phyloP scores from a whole-genome alignment of 1,140 invertebrate species.

The Leptonema lineaticorne region DNA sequence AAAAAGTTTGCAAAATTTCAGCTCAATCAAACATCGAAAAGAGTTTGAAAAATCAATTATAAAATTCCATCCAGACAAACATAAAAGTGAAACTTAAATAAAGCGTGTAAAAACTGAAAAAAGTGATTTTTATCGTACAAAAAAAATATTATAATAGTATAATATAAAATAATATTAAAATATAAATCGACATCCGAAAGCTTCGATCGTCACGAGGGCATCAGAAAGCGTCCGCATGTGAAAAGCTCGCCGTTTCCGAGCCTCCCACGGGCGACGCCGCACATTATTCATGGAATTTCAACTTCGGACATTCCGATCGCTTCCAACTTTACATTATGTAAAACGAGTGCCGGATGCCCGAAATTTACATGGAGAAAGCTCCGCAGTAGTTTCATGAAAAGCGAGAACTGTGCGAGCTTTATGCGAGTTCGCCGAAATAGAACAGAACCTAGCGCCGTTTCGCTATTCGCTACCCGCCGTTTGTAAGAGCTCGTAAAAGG shows the following conservation, averaged over 20 bases:
- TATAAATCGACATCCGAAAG: too few species aligned
- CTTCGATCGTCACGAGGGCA: background rate
- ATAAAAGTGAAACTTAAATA: too few species aligned
- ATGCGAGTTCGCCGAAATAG: background rate
- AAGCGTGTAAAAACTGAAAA: too few species aligned
- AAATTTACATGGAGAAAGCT: conserved; percentile 35
- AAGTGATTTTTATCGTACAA: too few species aligned
- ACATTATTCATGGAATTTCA: conserved; percentile 11
- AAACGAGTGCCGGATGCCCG: background rate
- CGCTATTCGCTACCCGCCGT: background rate
- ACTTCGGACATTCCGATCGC: conserved; percentile 5
- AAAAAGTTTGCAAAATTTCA: too few species aligned
- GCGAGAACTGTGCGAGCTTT: conserved; percentile 8
- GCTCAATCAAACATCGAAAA: too few species aligned
- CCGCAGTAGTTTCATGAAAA: background rate
- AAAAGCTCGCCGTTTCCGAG: background rate
- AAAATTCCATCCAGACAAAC: too few species aligned
- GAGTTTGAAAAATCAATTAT: too few species aligned
- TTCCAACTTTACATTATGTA: conserved; percentile 34
- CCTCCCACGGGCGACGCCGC: background rate
- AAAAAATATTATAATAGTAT: too few species aligned
- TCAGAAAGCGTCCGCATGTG: background rate
- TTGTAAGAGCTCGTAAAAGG: conserved; percentile 5
- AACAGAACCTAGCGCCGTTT: background rate
- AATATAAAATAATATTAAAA: too few species aligned